Percentiles rank a stretch among this genome's conserved stretches.
Evolutionary conservation across 2,888 invertebrate species (phyloP).

Genomic region (Drosophila dives): DNA sequence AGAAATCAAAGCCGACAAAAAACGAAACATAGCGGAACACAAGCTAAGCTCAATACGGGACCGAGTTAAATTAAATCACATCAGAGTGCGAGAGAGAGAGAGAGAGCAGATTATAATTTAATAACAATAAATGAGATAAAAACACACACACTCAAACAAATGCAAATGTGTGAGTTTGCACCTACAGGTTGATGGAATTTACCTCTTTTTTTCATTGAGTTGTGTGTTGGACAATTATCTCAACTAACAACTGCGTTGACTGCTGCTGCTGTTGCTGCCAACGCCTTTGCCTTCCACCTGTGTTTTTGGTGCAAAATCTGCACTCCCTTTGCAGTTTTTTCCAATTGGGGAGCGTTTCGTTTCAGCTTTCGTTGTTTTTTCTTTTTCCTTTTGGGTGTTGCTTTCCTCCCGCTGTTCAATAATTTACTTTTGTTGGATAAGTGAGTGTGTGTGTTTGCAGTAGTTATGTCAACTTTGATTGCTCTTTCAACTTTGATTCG

Average conservation of each 20-base stretch:
- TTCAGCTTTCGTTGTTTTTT: slow-evolving; percentile 44
- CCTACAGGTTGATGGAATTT: slow-evolving; percentile 60
- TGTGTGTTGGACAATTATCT: slow-evolving; percentile 60
- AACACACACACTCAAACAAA: slow-evolving; percentile 18
- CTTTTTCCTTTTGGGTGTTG: slow-evolving; percentile 37
- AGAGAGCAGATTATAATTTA: slow-evolving; percentile 20
- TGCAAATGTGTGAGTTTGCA: slow-evolving; percentile 26
- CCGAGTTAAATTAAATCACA: slow-evolving; percentile 60
- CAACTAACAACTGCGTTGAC: slow-evolving; percentile 61
- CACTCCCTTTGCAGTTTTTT: slow-evolving; percentile 64
- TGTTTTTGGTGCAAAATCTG: slow-evolving; percentile 34
- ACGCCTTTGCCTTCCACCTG: slow-evolving; percentile 46
- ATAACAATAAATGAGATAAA: slow-evolving; percentile 28
- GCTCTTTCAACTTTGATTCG: slow-evolving; percentile 58
- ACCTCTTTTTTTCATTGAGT: slow-evolving; percentile 68
- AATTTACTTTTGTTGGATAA: slow-evolving; percentile 60
- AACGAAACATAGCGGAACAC: slow-evolving; percentile 58
- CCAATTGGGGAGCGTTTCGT: slow-evolving; percentile 49
- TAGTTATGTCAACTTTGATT: slow-evolving; percentile 71
- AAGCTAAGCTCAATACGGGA: slow-evolving; percentile 63
- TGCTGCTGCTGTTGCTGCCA: slow-evolving; percentile 27
- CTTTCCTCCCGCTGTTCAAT: slow-evolving; percentile 61
- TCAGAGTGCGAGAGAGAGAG: slow-evolving; percentile 37
- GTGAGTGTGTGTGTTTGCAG: slow-evolving; percentile 50
- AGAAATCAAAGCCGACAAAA: slow-evolving; percentile 26